A percentile compares a stretch with the other conserved stretches of the same genome.
Evolutionary conservation across 2,113 vertebrate genomes (phyloP).

Genomic region (Psilopsiagon aurifrons): DNA sequence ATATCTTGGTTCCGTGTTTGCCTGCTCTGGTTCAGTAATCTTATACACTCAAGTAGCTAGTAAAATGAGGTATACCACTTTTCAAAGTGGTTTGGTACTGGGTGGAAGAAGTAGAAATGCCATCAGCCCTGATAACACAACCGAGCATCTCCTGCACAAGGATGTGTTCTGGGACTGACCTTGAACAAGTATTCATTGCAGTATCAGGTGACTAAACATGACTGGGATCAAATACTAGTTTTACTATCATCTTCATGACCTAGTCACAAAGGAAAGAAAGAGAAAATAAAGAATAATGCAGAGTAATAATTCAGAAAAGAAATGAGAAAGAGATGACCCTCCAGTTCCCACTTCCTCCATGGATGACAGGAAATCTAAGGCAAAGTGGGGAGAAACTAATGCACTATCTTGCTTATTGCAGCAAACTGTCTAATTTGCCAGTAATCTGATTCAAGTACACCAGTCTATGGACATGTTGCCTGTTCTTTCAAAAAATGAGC

Average conservation of each 20-base stretch:
- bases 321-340: neutral
- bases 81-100: neutral
- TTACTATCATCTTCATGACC: neutral
- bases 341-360: neutral
- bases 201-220: neutral
- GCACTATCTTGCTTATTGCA: neutral
- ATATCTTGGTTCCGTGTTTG: neutral
- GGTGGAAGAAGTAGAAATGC: neutral
- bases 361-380: neutral
- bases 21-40: neutral
- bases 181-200: neutral
- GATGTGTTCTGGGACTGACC: neutral
- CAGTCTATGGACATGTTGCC: neutral
- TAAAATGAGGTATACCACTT: neutral
- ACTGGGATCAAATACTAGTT: neutral
- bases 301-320: neutral
- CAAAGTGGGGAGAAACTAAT: neutral
- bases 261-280: neutral
- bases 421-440: neutral
- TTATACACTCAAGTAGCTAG: neutral
- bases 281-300: neutral
- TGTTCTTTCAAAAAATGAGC: neutral
- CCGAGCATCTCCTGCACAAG: neutral
- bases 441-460: neutral
- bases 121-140: neutral